Evolutionary conservation across 2,888 invertebrate genomes (phyloP).

Genomic region (Zhuqinia jingwanae): DNA sequence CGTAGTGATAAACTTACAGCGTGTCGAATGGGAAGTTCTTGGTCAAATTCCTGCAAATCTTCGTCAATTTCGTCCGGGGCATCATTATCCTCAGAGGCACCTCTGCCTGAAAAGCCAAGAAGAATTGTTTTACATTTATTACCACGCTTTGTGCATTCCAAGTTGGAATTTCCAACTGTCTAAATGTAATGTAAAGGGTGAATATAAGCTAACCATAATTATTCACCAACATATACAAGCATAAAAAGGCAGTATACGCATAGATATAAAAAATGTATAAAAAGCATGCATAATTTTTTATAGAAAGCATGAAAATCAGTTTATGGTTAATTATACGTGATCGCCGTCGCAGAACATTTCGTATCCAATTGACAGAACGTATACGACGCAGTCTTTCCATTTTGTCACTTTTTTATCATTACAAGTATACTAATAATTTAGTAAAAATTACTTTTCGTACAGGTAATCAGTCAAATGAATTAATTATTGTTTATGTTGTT

Average conservation of each 20-base stretch:
- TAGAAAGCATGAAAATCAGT: background rate
- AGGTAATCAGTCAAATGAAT: background rate
- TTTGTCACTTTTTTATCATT: background rate
- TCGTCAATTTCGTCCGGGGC: conserved; percentile 21
- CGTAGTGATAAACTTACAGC: conserved; percentile 64
- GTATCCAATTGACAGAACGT: conserved; percentile 68
- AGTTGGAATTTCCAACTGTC: too few species aligned
- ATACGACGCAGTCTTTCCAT: conserved; percentile 72
- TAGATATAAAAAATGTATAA: too few species aligned
- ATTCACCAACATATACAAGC: too few species aligned
- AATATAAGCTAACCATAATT: too few species aligned
- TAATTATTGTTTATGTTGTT: background rate
- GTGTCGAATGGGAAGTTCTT: conserved; percentile 76
- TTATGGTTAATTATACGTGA: conserved; percentile 60
- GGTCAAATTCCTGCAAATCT: conserved; percentile 73
- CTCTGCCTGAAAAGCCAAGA: conserved; percentile 30
- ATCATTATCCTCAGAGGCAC: conserved; percentile 51
- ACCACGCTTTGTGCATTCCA: too few species aligned
- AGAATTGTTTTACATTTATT: background rate
- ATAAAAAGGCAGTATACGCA: too few species aligned
- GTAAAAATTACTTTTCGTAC: background rate
- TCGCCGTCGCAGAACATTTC: conserved; percentile 67
- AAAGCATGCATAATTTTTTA: too few species aligned
- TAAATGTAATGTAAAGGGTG: too few species aligned
- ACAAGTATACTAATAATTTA: background rate